Base-by-base conservation (phyloP, 2,888 invertebrate genomes). In the Agonopterix alstromeriana region DNA sequence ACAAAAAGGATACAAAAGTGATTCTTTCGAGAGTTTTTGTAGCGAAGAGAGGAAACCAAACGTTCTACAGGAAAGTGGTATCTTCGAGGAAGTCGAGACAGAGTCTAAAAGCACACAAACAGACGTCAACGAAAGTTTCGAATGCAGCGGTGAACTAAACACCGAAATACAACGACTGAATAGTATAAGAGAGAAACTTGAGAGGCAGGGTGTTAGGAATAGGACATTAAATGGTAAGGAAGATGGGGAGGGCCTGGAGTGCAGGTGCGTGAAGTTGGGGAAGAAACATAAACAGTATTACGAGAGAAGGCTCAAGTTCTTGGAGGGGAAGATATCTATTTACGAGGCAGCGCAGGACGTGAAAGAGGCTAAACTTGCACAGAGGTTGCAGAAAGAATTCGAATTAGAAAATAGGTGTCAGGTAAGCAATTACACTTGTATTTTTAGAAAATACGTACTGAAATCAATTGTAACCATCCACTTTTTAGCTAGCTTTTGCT, bases 1-100 rank as follows among this genome's bases (percentile, higher is more conserved):
- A 57, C 77, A 78, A 57, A 81, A 90, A 72, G 80, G 88, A 55
- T 77, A 84, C 73, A 82, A 90, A 73, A 75, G 80, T 56, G 86
- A 83, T 58, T 88, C 84, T 46, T 69, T 88, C 44, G 87, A 88
- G 56, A 86, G 83, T 59, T 77, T 88, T 50, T 82, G 82, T 56
- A 73, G 68, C 52, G 85, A 87, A 53, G 89, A 89, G 51, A 83
- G 77, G 70, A 91, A 80, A 77, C 90, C 86, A 57, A 91, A 85
- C 62, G 83, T 92, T 63, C 81, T 94, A 35, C 93, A 93, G 65
- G 94, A 94, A 66, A 94, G 94, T 63, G 94, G 94, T 27, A 94
- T 94, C 57, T 94, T 94, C 63, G 94, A 93, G 63, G 92, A 88
- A 43, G 90, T 82, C 35, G 90, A 90, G 57, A 82, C 85, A 50